Evolutionary conservation across 23 tunicate species (phyloP), one percentile per base, ranked within the genome.

Genomic region (Halocynthia roretzi): DNA sequence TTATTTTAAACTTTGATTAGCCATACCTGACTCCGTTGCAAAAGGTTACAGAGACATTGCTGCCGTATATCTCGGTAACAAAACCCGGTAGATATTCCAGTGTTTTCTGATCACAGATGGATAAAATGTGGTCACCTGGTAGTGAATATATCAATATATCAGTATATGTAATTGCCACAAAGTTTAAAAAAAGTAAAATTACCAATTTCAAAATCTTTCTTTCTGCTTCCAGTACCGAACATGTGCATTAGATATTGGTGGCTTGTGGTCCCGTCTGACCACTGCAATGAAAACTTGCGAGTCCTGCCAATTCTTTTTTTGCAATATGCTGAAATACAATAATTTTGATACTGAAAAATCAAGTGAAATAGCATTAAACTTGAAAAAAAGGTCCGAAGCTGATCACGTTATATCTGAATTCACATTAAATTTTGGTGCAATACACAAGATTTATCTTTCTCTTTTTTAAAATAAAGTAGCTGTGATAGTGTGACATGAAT

Each of bases 21-120:
- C 20, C 54, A 10, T 77, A 89, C 96, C 82, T 80, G 6, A 65
- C 50, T 62, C 83, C 71, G 58, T 89, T 80, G 81, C 88, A 89
- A 58, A 89, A 83, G 5, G 73, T 76, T 6, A 89, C 88, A 15
- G 52, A 52, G 7, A 88, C 6, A 9, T 11, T 52, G 22, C 51
- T 76, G 51, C 80, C 79, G 21, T 70, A 72, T 14, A 55, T 31
- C 22, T 23, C 23, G 22, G 71, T 70, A 0, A 89, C 88, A 49
- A 77, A 60, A n/a, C 96, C 96, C 8, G 96, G 96, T 7, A 89
- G 69, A 57, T 89, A 89, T 23, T 68, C 69, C 6, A 84, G 65
- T 51, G 80, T 80, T 18, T 23, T 20, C 20, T 21, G 55, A 71
- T 89, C 96, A 58, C 23, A 53, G 7, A 83, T 67, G 7, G 88